A percentile compares a stretch with the other conserved stretches of the same genome.
phyloP scores from a whole-genome alignment of 2,888 invertebrate genomes.

The Drosophila anomelani region DNA sequence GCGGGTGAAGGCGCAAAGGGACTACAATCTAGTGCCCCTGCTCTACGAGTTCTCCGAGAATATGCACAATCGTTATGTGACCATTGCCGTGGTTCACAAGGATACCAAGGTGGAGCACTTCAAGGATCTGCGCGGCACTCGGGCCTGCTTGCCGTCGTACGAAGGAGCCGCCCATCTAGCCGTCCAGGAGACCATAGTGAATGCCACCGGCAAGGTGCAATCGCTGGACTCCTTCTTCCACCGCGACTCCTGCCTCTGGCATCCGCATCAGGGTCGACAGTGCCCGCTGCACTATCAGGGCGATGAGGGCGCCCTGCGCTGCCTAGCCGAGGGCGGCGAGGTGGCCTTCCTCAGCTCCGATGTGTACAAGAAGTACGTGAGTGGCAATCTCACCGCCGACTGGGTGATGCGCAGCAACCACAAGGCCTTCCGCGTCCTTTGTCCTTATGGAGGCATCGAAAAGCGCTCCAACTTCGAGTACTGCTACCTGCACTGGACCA shows the following conservation, averaged over 20 bases:
- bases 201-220: constrained; percentile 81
- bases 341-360: constrained; percentile 91
- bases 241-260: constrained; percentile 87
- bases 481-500: constrained; percentile 89
- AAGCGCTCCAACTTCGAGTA: constrained; percentile 81
- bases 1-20: constrained; percentile 89
- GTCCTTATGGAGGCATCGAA: constrained; percentile 85
- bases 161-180: constrained; percentile 90
- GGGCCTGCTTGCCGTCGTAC: constrained; percentile 92
- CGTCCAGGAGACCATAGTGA: constrained; percentile 85
- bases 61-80: constrained; percentile 83
- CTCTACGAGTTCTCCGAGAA: constrained; percentile 80
- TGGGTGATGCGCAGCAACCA: constrained; percentile 84
- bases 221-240: constrained; percentile 87
- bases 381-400: constrained; percentile 85
- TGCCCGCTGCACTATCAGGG: constrained; percentile 85
- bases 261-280: constrained; percentile 77
- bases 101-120: constrained; percentile 86
- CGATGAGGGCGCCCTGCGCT: constrained; percentile 88
- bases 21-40: constrained; percentile 76
- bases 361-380: constrained; percentile 87
- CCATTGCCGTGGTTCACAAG: constrained; percentile 89
- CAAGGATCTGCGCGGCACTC: constrained; percentile 88
- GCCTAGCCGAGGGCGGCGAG: constrained; percentile 89
- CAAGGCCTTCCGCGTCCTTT: constrained; percentile 86